phyloP scores from a whole-genome alignment of 2,113 vertebrate genomes.

The Peromyscus californicus region DNA sequence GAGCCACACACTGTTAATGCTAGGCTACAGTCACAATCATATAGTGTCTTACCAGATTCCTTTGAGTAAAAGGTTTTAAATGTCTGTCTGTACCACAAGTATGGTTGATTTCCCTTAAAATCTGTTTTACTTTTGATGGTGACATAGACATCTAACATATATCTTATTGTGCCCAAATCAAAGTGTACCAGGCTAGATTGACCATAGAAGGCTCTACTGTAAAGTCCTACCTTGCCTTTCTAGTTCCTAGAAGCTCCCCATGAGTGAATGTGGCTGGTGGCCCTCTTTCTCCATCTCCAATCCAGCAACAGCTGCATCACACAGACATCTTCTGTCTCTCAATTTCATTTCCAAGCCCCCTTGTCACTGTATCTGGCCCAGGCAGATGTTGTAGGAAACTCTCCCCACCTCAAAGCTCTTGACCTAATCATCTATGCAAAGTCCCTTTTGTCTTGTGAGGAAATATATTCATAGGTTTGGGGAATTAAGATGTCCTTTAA shows the following conservation, averaged over 20 bases:
- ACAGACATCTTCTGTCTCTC: not conserved
- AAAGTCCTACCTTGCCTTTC: not conserved
- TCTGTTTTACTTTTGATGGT: not conserved
- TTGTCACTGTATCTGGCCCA: not conserved
- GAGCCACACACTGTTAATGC: not conserved
- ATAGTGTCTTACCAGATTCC: not conserved
- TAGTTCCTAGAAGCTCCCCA: not conserved
- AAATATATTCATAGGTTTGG: not conserved
- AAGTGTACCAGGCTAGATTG: not conserved
- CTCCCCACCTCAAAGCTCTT: not conserved
- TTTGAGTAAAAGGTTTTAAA: conserved; percentile 44
- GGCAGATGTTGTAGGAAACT: not conserved
- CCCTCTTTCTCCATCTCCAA: not conserved
- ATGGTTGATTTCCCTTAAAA: conserved; percentile 16
- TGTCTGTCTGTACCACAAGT: conserved; percentile 23
- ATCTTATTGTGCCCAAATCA: not conserved
- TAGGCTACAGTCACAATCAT: not conserved
- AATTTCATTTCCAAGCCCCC: not conserved
- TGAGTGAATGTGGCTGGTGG: not conserved
- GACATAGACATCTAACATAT: not conserved
- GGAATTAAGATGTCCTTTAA: not conserved
- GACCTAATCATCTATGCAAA: not conserved
- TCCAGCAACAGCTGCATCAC: not conserved
- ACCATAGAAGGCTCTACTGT: not conserved
- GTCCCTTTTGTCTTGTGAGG: not conserved